Conservation (phyloP, 2,888 invertebrate species). For the Isotomurus palustris region DNA sequence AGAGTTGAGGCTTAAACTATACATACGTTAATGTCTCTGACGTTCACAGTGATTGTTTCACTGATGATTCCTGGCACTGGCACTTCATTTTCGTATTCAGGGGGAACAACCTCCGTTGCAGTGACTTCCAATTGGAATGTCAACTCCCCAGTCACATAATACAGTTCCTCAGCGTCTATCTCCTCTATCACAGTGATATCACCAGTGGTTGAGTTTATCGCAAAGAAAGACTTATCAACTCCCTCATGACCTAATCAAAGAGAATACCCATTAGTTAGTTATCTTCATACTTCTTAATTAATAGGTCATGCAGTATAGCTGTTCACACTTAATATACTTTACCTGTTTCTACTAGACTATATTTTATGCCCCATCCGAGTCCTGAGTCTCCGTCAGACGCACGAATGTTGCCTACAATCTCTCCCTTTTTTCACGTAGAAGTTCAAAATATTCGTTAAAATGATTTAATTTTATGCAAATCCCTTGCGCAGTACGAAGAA, state of each 20-base stretch:
- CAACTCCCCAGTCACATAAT: not conserved
- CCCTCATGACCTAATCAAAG: too few species aligned
- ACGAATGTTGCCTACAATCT: not conserved
- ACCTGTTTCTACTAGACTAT: not conserved
- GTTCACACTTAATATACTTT: too few species aligned
- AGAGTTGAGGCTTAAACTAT: not conserved
- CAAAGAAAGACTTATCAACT: not conserved
- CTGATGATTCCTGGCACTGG: not conserved
- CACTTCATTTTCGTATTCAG: not conserved
- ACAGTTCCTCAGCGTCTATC: slow-evolving; percentile 18
- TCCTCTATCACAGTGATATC: not conserved
- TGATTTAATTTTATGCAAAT: too few species aligned
- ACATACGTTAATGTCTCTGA: slow-evolving; percentile 19
- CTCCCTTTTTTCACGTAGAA: too few species aligned
- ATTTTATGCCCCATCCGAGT: slow-evolving; percentile 15
- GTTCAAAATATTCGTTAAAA: too few species aligned
- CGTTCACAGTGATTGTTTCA: not conserved
- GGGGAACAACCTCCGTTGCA: slow-evolving; percentile 11
- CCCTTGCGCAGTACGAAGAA: too few species aligned
- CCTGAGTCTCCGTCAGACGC: slow-evolving; percentile 25
- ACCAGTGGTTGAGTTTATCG: too few species aligned
- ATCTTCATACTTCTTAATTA: too few species aligned
- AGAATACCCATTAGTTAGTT: too few species aligned
- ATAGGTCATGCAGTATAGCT: too few species aligned
- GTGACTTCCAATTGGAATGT: not conserved